Evolutionary conservation across 1,140 invertebrate genomes (phyloP).

Genomic region (Orchesella cincta): DNA sequence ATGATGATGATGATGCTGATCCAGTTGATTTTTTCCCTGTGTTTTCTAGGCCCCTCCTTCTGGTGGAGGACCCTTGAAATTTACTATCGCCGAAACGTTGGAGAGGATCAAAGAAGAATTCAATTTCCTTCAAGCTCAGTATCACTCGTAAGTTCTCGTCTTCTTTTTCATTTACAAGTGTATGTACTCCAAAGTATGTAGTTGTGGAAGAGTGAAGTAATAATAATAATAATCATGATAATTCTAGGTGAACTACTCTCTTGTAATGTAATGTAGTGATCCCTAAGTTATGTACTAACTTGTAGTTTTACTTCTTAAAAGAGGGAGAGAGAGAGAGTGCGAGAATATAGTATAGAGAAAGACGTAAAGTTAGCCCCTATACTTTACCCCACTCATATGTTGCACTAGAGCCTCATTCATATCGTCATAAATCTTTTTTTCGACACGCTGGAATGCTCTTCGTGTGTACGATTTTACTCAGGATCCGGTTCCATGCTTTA

Average conservation of each 20-base stretch:
- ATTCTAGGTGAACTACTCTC: slow-evolving; percentile 24
- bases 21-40: slow-evolving; percentile 51
- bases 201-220: slow-evolving; percentile 2
- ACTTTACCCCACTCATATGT: too few relatives aligned
- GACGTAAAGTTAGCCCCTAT: too few relatives aligned
- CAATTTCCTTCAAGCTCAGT: slow-evolving; percentile 96
- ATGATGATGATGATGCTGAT: slow-evolving; percentile 30
- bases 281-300: not conserved
- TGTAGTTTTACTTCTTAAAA: not conserved
- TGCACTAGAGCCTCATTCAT: slow-evolving; percentile 28
- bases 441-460: slow-evolving; percentile 28
- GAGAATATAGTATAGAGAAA: too few relatives aligned
- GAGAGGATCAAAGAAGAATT: slow-evolving; percentile 99
- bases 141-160: slow-evolving; percentile 84
- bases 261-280: slow-evolving; percentile 25
- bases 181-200: not conserved
- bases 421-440: slow-evolving; percentile 29
- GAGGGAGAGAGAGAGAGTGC: not conserved
- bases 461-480: slow-evolving; percentile 1
- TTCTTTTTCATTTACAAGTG: slow-evolving; percentile 1
- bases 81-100: slow-evolving; percentile 92
- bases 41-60: slow-evolving; percentile 79
- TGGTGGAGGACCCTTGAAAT: slow-evolving; percentile 86
- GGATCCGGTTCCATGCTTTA: slow-evolving; percentile 26
- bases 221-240: slow-evolving; percentile 27